Percentiles rank a stretch among this genome's conserved stretches.
phyloP scores from a whole-genome alignment of 2,888 invertebrate species.

The Auanema freiburgensis region DNA sequence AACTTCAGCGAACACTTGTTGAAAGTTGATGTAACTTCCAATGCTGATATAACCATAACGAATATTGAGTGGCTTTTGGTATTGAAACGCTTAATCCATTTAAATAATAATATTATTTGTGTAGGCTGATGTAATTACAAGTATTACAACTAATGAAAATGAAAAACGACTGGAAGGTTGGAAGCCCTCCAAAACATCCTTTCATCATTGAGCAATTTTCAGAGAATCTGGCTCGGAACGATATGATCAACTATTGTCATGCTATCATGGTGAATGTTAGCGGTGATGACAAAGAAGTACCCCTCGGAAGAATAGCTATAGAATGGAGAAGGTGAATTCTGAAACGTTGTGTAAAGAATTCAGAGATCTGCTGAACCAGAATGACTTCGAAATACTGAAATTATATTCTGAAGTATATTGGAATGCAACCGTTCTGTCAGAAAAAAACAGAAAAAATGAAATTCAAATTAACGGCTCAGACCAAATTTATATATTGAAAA shows the following conservation, averaged over 20 bases:
- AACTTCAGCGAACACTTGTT: constrained; percentile 43
- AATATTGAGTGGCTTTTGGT: constrained; percentile 43
- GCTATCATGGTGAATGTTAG: constrained; percentile 24
- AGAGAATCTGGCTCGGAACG: constrained; percentile 31
- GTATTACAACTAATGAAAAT: constrained; percentile 1
- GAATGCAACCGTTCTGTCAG: no score
- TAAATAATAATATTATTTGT: background rate
- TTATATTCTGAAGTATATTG: no score
- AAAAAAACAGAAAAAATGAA: background rate
- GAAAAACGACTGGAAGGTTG: background rate
- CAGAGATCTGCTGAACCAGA: background rate
- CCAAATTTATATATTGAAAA: no score
- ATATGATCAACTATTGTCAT: constrained; percentile 32
- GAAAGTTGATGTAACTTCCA: constrained; percentile 32
- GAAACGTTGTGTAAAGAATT: constrained; percentile 1
- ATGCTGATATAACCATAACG: constrained; percentile 31
- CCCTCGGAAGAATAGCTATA: constrained; percentile 39
- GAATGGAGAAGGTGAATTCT: constrained; percentile 39
- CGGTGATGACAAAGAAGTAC: constrained; percentile 37
- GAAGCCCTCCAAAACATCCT: background rate
- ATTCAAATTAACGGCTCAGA: no score
- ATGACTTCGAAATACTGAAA: background rate
- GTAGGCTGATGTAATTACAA: background rate
- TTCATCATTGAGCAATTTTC: background rate
- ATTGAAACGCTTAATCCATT: background rate